phyloP scores from a whole-genome alignment of 2,888 invertebrate genomes.

The Heliconius ismenius region DNA sequence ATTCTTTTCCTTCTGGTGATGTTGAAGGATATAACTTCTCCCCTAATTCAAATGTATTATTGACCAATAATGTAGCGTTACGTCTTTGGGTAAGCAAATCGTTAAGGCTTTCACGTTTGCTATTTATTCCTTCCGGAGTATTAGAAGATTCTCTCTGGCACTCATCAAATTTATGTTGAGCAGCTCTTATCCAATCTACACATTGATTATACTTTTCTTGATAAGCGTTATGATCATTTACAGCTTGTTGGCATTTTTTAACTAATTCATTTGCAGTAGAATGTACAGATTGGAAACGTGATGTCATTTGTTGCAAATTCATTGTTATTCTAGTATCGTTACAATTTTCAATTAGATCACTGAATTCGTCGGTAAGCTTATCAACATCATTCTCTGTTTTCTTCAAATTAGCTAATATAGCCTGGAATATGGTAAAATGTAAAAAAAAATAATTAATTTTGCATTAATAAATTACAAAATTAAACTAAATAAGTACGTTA shows the following conservation, averaged over 20 bases:
- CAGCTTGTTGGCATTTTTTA: constrained; percentile 95
- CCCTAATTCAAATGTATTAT: constrained; percentile 92
- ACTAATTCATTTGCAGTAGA: constrained; percentile 93
- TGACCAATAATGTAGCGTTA: constrained; percentile 87
- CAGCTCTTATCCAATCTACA: constrained; percentile 88
- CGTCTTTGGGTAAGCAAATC: constrained; percentile 89
- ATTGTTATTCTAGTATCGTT: constrained; percentile 93
- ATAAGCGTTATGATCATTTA: constrained; percentile 89
- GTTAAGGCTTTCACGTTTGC: constrained; percentile 86
- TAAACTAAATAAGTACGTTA: constrained; percentile 55
- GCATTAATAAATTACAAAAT: not conserved
- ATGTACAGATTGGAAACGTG: constrained; percentile 94
- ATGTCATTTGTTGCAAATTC: constrained; percentile 93
- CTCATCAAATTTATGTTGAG: constrained; percentile 87
- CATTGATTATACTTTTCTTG: constrained; percentile 92
- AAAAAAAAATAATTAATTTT: constrained; percentile 20
- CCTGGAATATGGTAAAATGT: constrained; percentile 74
- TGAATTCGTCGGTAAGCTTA: constrained; percentile 91
- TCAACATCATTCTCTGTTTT: constrained; percentile 94
- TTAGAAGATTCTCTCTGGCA: constrained; percentile 84
- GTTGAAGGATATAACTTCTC: constrained; percentile 94
- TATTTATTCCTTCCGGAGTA: constrained; percentile 86
- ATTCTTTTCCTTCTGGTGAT: constrained; percentile 92
- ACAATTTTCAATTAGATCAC: constrained; percentile 91
- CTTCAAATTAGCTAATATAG: constrained; percentile 88